Evolutionary conservation across 2,797 vertebrate species (phyloP).

Genomic region (Eupleurogrammus muticus): DNA sequence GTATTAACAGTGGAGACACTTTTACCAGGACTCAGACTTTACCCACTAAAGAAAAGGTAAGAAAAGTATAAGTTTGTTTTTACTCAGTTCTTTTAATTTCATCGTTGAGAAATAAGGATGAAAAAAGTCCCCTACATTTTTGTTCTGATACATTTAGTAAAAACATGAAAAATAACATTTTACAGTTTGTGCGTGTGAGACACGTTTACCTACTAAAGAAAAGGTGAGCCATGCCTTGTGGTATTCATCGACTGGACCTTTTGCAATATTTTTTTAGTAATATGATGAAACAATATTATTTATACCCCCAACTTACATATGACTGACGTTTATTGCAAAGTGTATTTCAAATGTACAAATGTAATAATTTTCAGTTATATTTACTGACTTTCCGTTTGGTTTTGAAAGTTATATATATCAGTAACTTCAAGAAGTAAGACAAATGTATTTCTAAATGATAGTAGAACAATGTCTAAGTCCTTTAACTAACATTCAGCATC

Average conservation of each 20-base stretch:
- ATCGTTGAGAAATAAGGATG: background rate
- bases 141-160: too few relatives aligned
- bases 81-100: background rate
- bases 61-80: background rate
- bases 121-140: too few relatives aligned
- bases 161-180: background rate
- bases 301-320: too few relatives aligned
- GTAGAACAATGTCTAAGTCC: background rate
- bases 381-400: too few relatives aligned
- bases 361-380: background rate
- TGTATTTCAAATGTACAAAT: background rate
- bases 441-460: too few relatives aligned
- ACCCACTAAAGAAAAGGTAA: constrained; percentile 72
- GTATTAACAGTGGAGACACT: constrained; percentile 68
- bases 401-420: too few relatives aligned
- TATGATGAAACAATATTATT: background rate
- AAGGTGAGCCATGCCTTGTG: background rate
- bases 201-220: too few relatives aligned
- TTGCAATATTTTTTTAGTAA: too few relatives aligned
- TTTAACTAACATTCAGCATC: background rate
- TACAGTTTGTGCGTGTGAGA: too few relatives aligned
- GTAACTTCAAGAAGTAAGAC: background rate
- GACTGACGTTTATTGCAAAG: background rate
- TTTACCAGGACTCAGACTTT: constrained; percentile 73
- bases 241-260: background rate